Conservation (phyloP, 2,888 invertebrate species). For the Seladonia tumulorum region DNA sequence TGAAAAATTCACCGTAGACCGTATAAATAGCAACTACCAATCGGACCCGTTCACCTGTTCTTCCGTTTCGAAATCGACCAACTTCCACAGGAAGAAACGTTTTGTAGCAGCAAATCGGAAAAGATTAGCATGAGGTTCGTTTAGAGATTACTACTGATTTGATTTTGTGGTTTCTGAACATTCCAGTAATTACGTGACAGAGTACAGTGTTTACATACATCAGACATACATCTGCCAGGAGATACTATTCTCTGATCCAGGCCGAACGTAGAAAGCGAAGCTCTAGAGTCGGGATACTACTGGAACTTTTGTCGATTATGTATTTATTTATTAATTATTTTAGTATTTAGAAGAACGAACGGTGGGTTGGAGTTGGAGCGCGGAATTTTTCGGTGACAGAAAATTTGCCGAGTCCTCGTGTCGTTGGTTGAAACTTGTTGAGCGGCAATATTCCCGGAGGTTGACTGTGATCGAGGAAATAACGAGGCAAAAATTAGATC, state of each 20-base stretch:
- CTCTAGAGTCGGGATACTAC: too few relatives aligned
- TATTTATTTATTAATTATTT: neutral
- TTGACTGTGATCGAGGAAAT: neutral
- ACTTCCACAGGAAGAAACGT: neutral
- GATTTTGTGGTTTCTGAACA: neutral
- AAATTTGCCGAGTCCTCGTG: neutral
- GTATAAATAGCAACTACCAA: neutral
- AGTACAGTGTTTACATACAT: too few relatives aligned
- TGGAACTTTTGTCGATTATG: too few relatives aligned
- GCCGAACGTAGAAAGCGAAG: too few relatives aligned
- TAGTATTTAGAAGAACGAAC: neutral
- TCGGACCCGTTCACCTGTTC: too few relatives aligned
- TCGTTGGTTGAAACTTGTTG: conserved; percentile 12
- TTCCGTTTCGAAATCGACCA: neutral
- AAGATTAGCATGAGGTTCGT: neutral
- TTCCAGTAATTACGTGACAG: neutral
- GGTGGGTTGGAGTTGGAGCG: neutral
- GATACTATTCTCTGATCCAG: too few relatives aligned
- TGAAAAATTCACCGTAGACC: neutral
- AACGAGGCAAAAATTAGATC: conserved; percentile 12
- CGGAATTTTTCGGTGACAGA: neutral
- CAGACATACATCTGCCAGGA: too few relatives aligned
- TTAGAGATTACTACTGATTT: neutral
- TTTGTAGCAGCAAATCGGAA: neutral
- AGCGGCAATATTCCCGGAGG: neutral